Base-by-base conservation (phyloP, 2,113 vertebrate genomes). In the Dendrocopos noguchii region DNA sequence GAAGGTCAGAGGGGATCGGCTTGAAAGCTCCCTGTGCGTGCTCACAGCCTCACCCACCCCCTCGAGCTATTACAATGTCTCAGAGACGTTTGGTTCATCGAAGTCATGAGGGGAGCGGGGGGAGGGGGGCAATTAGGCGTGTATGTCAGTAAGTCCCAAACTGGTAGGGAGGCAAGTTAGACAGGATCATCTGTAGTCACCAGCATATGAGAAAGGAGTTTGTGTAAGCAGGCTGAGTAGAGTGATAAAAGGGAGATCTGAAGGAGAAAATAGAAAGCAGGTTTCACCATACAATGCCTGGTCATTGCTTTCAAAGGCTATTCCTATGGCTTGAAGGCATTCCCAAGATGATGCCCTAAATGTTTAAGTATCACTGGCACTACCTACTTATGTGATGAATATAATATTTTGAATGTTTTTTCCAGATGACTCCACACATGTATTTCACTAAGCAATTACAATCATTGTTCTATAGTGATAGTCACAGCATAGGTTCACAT, bases 251-350 rank as follows among this genome's bases (percentile, higher is more conserved):
- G 59, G 1, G 3, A 7, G 57, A 70, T 50, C 57, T 33, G 19
- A 73, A 77, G 74, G 61, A 64, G 56, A 44, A 82, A 82, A 53
- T 29, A 39, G 63, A 8, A 46, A 66, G 39, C n/a, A 50, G 50
- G 57, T 70, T 27, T 87, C 20, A 22, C 20, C 8, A 19, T 24
- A 25, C 6, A 20, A 8, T 20, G 17, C 63, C 42, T 22, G 16
- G 34, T 75, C 53, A 1, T 50, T 0, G 0, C 61, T 72, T 52
- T 59, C 70, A 78, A 74, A 83, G 66, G 59, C 22, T 3, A 1
- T 31, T 84, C n/a, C 59, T 75, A 71, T 68, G n/a, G 10, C 67
- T 82, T 10, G 1, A 25, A n/a, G 60, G 27, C 31, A 13, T 74
- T 63, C 59, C 87, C 36, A 67, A 86, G 79, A 63, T 20, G 18